Conservation (phyloP, 30 jellyfish, hydroid and myxozoan genomes). For the Pseudorhiza aurosa region DNA sequence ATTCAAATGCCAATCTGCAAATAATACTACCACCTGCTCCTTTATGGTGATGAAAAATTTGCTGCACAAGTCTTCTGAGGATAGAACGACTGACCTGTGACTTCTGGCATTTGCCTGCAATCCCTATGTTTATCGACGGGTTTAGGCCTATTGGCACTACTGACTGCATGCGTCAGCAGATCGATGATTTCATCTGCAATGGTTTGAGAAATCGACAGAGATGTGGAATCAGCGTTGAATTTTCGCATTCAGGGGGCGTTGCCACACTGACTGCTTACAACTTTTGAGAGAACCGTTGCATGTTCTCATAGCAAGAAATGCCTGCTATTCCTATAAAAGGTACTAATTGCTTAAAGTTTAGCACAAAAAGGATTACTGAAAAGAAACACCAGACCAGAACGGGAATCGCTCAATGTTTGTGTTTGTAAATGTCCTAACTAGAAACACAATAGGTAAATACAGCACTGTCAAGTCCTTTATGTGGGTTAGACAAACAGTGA, state of each 20-base stretch:
- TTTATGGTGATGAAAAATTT: not conserved
- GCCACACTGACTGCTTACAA: not conserved
- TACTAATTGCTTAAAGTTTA: not conserved
- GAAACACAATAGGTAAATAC: not conserved
- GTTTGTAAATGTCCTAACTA: not conserved
- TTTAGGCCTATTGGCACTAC: too few species aligned
- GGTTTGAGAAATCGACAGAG: too few species aligned
- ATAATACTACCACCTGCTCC: not conserved
- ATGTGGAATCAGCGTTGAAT: not conserved
- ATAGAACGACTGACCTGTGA: not conserved
- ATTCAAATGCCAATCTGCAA: not conserved
- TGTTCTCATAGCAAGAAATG: not conserved
- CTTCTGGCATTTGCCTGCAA: not conserved
- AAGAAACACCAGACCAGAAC: slow-evolving; percentile 5
- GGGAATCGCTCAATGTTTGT: not conserved
- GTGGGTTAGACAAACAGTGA: not conserved
- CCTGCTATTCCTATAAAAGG: slow-evolving; percentile 3
- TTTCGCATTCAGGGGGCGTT: slow-evolving; percentile 3
- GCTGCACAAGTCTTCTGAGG: not conserved
- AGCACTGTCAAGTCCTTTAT: not conserved
- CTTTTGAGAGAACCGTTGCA: too few species aligned
- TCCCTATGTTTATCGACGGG: too few species aligned
- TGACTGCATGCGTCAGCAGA: too few species aligned
- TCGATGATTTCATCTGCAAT: too few species aligned
- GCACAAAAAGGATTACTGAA: not conserved